phyloP scores from a whole-genome alignment of 2,797 vertebrate species.

The Cryptoblepharus egeriae region DNA sequence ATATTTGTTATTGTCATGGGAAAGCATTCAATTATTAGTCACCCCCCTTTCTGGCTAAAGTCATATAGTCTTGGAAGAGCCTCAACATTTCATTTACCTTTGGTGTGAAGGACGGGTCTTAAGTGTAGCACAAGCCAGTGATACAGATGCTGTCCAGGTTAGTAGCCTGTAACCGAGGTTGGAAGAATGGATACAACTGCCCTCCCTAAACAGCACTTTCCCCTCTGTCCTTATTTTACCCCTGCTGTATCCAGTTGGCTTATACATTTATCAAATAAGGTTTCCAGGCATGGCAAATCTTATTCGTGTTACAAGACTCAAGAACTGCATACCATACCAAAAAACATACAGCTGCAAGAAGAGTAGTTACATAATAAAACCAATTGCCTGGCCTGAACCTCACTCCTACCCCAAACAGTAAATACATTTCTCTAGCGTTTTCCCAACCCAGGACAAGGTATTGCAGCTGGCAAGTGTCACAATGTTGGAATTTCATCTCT shows the following conservation, averaged over 20 bases:
- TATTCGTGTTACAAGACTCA: constrained; percentile 28
- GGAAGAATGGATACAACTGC: background rate
- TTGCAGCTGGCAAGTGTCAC: background rate
- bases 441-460: background rate
- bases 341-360: background rate
- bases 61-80: background rate
- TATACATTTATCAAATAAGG: constrained; percentile 19
- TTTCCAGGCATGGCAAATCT: constrained; percentile 29
- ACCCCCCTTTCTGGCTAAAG: background rate
- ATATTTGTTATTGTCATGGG: background rate
- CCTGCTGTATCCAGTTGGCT: background rate
- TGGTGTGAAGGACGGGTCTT: background rate
- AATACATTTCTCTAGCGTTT: background rate
- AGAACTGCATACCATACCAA: background rate
- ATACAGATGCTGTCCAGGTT: too few species aligned
- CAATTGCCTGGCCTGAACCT: background rate
- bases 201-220: background rate
- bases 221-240: background rate
- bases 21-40: background rate
- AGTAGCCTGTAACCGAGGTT: background rate
- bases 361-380: constrained; percentile 1
- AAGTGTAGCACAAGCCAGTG: background rate
- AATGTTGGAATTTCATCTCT: background rate
- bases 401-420: background rate
- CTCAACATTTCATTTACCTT: background rate